phyloP scores from a whole-genome alignment of 1,140 invertebrate species.

The Daktulosphaira vitifoliae region DNA sequence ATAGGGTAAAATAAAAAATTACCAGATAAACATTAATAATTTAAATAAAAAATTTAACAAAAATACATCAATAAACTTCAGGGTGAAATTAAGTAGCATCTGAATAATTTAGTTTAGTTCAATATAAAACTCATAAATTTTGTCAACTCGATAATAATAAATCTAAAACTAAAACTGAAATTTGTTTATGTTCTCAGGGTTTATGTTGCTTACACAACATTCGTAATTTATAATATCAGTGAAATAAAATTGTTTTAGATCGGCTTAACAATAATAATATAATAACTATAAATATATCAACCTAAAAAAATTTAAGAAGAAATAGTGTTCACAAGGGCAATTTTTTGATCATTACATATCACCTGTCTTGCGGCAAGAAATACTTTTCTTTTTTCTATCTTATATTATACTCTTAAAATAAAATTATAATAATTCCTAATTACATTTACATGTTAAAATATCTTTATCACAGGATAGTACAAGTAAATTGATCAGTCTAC shows the following conservation, averaged over 20 bases:
- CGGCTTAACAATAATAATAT: slow-evolving; percentile 10
- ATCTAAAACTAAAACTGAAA: neutral
- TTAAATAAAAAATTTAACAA: no score
- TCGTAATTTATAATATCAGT: neutral
- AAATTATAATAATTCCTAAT: slow-evolving; percentile 6
- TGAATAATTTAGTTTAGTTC: no score
- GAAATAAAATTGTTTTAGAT: slow-evolving; percentile 16
- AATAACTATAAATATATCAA: slow-evolving; percentile 11
- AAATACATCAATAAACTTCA: no score
- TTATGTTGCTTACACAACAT: no score
- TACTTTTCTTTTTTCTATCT: neutral
- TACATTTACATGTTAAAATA: slow-evolving; percentile 21
- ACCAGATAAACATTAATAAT: no score
- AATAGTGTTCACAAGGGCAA: no score
- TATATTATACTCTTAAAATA: neutral
- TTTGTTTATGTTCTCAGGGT: no score
- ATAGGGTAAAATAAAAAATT: no score
- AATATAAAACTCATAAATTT: no score
- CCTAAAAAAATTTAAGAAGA: slow-evolving; percentile 4
- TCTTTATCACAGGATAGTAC: slow-evolving; percentile 27
- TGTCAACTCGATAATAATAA: no score
- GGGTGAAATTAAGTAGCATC: no score
- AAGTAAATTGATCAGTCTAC: slow-evolving; percentile 23
- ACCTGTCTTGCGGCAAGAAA: slow-evolving; percentile 12
- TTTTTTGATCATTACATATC: no score